These are phyloP conservation scores for Aphidius ervi DNA, from an alignment of 1,140 invertebrate species.

Conservation along the genomic window DNA sequence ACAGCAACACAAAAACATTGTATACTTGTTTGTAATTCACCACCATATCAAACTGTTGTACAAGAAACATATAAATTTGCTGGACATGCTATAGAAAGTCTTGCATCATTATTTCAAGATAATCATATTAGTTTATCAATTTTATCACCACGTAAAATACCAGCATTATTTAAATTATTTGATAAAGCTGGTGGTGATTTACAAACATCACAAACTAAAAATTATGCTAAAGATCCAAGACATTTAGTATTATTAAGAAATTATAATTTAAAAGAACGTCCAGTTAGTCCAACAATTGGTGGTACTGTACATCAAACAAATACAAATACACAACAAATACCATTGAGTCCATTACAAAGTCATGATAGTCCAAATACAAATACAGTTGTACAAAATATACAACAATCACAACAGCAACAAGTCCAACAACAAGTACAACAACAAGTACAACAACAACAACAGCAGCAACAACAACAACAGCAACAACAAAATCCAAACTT, in stretches of 20 bases:
- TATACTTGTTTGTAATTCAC: slow-evolving; percentile 88
- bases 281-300: slow-evolving; percentile 66
- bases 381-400: slow-evolving; percentile 42
- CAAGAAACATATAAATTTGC: slow-evolving; percentile 72
- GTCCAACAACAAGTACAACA: too few species aligned
- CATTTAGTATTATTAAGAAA: slow-evolving; percentile 72
- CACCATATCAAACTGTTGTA: slow-evolving; percentile 81
- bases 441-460: background rate
- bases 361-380: slow-evolving; percentile 58
- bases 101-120: slow-evolving; percentile 70
- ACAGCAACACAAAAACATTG: slow-evolving; percentile 63
- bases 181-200: slow-evolving; percentile 84
- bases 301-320: slow-evolving; percentile 37
- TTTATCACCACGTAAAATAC: slow-evolving; percentile 82
- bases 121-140: slow-evolving; percentile 82
- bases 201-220: slow-evolving; percentile 73
- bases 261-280: slow-evolving; percentile 73
- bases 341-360: slow-evolving; percentile 57
- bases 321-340: slow-evolving; percentile 42
- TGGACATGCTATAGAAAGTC: slow-evolving; percentile 70
- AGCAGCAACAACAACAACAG: background rate
- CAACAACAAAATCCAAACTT: slow-evolving; percentile 31
- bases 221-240: slow-evolving; percentile 84
- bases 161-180: slow-evolving; percentile 72
- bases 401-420: slow-evolving; percentile 40